Conservation (phyloP, 2,113 vertebrate species). For the Pteropus alecto region DNA sequence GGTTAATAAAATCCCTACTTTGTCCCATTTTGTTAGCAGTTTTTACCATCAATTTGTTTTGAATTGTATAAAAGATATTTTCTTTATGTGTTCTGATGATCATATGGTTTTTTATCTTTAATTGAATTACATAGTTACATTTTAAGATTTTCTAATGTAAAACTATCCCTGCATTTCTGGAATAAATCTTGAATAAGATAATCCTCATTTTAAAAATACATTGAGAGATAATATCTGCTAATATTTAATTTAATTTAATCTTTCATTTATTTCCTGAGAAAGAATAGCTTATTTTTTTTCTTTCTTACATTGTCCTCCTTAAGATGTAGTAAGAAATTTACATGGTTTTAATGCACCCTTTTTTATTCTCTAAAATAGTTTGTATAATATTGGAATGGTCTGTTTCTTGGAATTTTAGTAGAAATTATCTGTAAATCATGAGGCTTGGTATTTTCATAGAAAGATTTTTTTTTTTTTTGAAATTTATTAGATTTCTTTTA, state of each 20-base stretch:
- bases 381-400: not conserved
- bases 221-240: conserved; percentile 8
- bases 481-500: not conserved
- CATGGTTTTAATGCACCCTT: not conserved
- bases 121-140: not conserved
- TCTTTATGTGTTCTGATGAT: not conserved
- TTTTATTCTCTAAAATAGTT: not conserved
- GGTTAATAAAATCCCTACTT: not conserved
- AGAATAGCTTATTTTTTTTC: not conserved
- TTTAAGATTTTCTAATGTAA: conserved; percentile 32
- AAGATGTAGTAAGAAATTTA: not conserved
- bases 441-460: not conserved
- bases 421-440: not conserved
- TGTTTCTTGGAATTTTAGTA: not conserved
- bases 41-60: conserved; percentile 12
- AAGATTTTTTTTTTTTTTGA: not conserved
- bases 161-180: not conserved
- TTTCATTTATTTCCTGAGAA: not conserved
- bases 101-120: conserved; percentile 31
- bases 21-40: not conserved
- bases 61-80: conserved; percentile 8
- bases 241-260: not conserved
- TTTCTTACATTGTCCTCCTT: not conserved
- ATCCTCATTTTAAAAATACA: not conserved
- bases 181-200: conserved; percentile 45